Evolutionary conservation across 37 sponge, comb jelly and placozoan species (phyloP), one percentile per base, ranked within the genome.

Genomic region (Theonella swinhoei): DNA sequence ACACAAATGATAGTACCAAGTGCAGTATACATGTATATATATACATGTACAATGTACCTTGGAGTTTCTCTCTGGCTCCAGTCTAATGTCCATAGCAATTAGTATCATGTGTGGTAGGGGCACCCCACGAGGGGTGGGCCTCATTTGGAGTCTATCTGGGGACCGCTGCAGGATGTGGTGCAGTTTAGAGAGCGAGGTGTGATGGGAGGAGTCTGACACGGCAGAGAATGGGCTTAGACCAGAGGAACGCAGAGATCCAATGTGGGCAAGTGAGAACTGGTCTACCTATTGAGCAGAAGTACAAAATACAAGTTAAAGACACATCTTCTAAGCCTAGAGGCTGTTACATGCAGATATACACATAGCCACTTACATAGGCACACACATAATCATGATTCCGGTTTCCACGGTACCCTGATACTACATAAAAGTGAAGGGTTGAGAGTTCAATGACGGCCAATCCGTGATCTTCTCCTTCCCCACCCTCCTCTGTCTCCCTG

Each of bases 81-180:
- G 23, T 41, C 39, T 80, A 2, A 59, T 88, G 42, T 94, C 91
- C 89, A 94, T 88, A 35, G 95, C 91, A 31, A 94, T 39, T 23
- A 85, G 29, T 4, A 94, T 11, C 91, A 94, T 85, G 23, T 89
- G 84, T 29, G 58, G n/a, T 34, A 25, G 24, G 23, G 69, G 4
- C 14, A 1, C 79, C 23, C 29, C 29, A 4, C 7, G 68, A 14
- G 23, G 7, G 31, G 60, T 54, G 77, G 68, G 70, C 43, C 17
- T 38, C 26, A 35, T 5, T 39, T 42, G 74, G 38, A 23, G 24
- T 71, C 24, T 29, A 4, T 35, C 23, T 35, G n/a, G 25, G 2
- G 78, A 37, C 54, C 22, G 9, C 68, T 68, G 38, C 47, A 80
- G 8, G 59, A 85, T 39, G 26, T 76, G 72, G 20, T 24, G 71